Conservation (phyloP, 2,113 vertebrate genomes). For the Sakesphorus luctuosus region DNA sequence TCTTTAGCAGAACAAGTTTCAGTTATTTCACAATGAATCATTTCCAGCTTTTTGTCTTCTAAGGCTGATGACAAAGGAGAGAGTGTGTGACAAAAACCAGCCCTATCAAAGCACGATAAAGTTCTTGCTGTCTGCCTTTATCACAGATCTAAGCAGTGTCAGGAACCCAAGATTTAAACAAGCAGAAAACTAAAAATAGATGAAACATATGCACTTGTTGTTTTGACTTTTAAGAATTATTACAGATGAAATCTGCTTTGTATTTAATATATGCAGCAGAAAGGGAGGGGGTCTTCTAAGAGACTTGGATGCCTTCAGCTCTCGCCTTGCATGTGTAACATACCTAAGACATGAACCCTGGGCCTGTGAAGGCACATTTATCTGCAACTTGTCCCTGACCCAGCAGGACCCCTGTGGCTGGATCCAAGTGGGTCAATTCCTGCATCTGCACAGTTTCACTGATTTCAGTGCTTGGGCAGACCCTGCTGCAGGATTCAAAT, state of each 20-base stretch:
- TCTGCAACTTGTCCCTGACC: not conserved
- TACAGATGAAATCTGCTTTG: slow-evolving; percentile 27
- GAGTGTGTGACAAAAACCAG: slow-evolving; percentile 35
- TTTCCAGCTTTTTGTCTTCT: slow-evolving; percentile 31
- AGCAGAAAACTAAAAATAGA: slow-evolving; percentile 50
- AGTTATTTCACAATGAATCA: not conserved
- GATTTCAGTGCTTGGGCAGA: not conserved
- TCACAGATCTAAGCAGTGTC: slow-evolving; percentile 39
- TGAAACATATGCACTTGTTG: slow-evolving; percentile 17
- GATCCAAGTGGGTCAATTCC: not conserved
- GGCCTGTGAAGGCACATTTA: not conserved
- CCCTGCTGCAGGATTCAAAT: not conserved
- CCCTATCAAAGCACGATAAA: slow-evolving; percentile 1
- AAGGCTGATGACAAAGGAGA: slow-evolving; percentile 21
- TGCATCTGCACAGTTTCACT: not conserved
- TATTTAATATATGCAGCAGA: not conserved
- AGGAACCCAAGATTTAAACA: slow-evolving; percentile 38
- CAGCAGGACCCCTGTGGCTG: not conserved
- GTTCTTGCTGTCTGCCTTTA: slow-evolving; percentile 45
- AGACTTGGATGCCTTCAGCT: not conserved
- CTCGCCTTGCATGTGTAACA: not conserved
- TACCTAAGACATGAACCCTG: not conserved
- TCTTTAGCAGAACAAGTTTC: not conserved
- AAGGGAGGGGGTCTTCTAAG: not conserved
- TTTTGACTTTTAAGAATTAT: slow-evolving; percentile 49